A percentile compares a stretch with the other conserved stretches of the same genome.
Conservation (phyloP, 1,140 invertebrate genomes). For the Procambarus clarkii region DNA sequence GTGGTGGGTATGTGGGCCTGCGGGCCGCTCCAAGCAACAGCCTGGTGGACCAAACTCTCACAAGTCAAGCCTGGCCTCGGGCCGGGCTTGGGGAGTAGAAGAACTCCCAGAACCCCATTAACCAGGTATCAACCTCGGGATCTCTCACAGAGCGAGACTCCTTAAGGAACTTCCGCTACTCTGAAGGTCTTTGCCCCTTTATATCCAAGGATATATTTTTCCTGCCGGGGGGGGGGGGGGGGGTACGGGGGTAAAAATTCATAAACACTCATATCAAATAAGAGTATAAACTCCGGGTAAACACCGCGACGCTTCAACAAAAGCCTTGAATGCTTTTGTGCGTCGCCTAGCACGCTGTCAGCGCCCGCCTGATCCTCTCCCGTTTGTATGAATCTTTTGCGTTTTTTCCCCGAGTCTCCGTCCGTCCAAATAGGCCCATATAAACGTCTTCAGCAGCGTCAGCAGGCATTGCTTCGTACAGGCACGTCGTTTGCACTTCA, state of each 20-base stretch:
- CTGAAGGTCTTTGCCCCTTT: neutral
- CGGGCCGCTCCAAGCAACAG: too few species aligned
- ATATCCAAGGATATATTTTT: constrained; percentile 26
- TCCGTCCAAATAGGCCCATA: neutral
- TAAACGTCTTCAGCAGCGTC: neutral
- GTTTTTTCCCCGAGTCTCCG: neutral
- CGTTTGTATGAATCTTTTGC: neutral
- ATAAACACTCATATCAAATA: constrained; percentile 52
- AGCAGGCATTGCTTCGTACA: neutral
- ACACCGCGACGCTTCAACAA: constrained; percentile 34
- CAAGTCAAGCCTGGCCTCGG: too few species aligned
- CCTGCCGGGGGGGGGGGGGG: constrained; percentile 17
- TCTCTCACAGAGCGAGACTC: neutral
- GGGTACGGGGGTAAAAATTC: too few species aligned
- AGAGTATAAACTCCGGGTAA: constrained; percentile 28
- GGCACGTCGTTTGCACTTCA: neutral
- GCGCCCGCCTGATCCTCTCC: neutral
- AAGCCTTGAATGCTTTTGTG: constrained; percentile 27
- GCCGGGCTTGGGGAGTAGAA: too few species aligned
- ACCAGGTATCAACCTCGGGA: too few species aligned
- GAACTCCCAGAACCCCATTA: too few species aligned
- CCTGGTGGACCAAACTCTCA: too few species aligned
- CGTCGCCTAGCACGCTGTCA: neutral
- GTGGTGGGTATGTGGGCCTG: too few species aligned
- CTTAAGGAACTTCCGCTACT: neutral